Percentiles rank a stretch among this genome's conserved stretches.
These are phyloP conservation scores for Canis aureus DNA, from an alignment of 2,113 vertebrate genomes.

Conservation along the genomic window DNA sequence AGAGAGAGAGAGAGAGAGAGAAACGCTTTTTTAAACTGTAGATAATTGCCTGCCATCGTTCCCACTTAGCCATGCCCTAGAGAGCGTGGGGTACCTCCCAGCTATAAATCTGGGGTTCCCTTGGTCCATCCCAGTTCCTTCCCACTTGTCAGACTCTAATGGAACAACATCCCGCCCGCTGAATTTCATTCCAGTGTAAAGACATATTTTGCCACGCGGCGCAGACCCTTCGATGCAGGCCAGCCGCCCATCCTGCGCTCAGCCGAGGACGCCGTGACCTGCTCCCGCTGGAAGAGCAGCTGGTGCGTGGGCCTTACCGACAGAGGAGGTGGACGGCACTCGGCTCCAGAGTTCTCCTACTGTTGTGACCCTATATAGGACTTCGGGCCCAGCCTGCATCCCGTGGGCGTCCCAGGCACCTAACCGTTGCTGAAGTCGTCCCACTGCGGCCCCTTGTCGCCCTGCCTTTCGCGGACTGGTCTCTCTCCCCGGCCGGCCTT, in stretches of 20 bases:
- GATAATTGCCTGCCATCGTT: neutral
- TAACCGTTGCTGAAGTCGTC: neutral
- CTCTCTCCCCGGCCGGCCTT: neutral
- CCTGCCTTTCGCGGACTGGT: neutral
- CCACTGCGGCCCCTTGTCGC: fast-evolving
- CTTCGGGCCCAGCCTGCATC: neutral
- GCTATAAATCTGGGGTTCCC: neutral
- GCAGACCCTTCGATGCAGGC: neutral
- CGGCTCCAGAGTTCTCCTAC: neutral
- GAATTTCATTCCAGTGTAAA: conserved; percentile 28
- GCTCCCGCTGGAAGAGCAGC: neutral
- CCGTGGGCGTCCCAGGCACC: neutral
- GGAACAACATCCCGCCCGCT: neutral
- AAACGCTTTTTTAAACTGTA: neutral
- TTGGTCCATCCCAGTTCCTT: neutral
- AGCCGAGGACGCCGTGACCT: neutral
- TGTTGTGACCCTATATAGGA: neutral
- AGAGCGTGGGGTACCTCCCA: neutral
- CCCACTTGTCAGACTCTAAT: neutral
- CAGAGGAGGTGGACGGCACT: neutral
- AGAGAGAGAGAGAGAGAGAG: neutral
- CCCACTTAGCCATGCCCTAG: neutral
- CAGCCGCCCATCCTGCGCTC: neutral
- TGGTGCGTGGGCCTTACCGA: neutral
- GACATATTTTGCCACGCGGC: neutral